Percentiles rank a stretch among this genome's conserved stretches.
phyloP scores from a whole-genome alignment of 23 tunicate genomes.

The Clavelina lepadiformis region DNA sequence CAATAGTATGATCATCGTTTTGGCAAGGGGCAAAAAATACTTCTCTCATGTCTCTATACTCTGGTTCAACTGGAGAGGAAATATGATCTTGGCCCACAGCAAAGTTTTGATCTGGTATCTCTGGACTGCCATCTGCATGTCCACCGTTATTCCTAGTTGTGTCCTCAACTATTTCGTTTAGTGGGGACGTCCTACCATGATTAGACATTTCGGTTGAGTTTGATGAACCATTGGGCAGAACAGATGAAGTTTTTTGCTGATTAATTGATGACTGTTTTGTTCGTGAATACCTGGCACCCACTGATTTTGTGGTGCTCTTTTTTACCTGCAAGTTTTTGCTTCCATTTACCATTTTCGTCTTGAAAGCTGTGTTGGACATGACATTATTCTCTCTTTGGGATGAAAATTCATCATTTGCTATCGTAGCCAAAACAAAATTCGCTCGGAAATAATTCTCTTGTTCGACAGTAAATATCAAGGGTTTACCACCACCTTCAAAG shows the following conservation, averaged over 20 bases:
- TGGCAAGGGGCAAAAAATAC: constrained; percentile 37
- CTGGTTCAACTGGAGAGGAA: background rate
- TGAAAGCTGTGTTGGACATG: background rate
- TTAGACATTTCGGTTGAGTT: too few relatives aligned
- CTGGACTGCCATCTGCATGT: constrained; percentile 16
- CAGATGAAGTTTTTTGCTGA: too few relatives aligned
- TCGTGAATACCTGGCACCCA: background rate
- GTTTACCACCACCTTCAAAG: constrained; percentile 80
- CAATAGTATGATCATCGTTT: constrained; percentile 18
- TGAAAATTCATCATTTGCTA: constrained; percentile 26
- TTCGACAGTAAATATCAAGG: constrained; percentile 43
- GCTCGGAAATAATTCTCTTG: constrained; percentile 42
- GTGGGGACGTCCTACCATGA: background rate
- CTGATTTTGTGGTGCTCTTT: too few relatives aligned
- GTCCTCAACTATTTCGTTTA: background rate
- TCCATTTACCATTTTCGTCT: background rate
- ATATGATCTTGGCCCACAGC: background rate
- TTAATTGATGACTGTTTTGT: background rate
- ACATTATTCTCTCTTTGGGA: constrained; percentile 1
- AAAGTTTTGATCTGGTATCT: constrained; percentile 33
- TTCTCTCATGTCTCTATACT: constrained; percentile 14
- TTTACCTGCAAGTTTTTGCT: too few relatives aligned
- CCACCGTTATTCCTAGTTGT: background rate
- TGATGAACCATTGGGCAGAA: too few relatives aligned
- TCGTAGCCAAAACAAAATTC: constrained; percentile 78